These are phyloP conservation scores for Danio aesculapii DNA, from an alignment of 2,797 vertebrate genomes.

Conservation along the genomic window DNA sequence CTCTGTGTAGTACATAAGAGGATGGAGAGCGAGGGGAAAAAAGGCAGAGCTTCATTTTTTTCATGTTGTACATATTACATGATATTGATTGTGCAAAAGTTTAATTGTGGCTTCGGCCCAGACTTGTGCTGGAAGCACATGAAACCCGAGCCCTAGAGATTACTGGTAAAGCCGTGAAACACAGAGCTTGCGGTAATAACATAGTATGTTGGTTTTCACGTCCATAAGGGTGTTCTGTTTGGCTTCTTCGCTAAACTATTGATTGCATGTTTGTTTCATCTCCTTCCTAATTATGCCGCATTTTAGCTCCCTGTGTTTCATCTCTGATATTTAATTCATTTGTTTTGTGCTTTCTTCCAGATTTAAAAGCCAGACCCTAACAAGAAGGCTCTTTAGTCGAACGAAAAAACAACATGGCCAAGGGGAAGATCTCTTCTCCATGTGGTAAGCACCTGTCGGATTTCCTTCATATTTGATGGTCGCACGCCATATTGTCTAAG, in stretches of 20 bases:
- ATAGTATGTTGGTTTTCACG: slow-evolving; percentile 27
- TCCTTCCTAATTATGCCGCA: slow-evolving; percentile 18
- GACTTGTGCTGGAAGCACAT: slow-evolving; percentile 25
- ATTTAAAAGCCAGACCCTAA: slow-evolving; percentile 66
- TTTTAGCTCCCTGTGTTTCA: slow-evolving; percentile 35
- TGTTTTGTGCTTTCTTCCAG: slow-evolving; percentile 46
- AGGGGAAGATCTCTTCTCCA: slow-evolving; percentile 79
- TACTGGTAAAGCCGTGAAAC: slow-evolving; percentile 16
- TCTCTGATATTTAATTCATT: slow-evolving; percentile 31
- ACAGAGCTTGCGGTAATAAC: slow-evolving; percentile 25
- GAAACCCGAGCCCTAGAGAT: slow-evolving; percentile 38
- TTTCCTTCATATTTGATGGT: slow-evolving; percentile 55
- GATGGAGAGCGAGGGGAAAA: slow-evolving; percentile 6
- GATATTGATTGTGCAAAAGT: slow-evolving; percentile 47
- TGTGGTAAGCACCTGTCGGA: slow-evolving; percentile 76
- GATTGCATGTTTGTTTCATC: slow-evolving; percentile 18
- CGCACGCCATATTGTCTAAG: slow-evolving; percentile 21
- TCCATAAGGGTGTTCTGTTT: slow-evolving; percentile 17
- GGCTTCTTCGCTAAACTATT: not conserved
- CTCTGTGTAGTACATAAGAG: slow-evolving; percentile 14
- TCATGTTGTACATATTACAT: slow-evolving; percentile 45
- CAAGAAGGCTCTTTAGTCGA: slow-evolving; percentile 39
- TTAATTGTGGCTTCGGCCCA: slow-evolving; percentile 27
- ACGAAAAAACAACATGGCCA: slow-evolving; percentile 73
- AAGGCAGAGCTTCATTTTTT: slow-evolving; percentile 34